Evolutionary conservation across 2,113 vertebrate species (phyloP), one percentile per base, ranked within the genome.

Genomic region (Trachemys scripta): DNA sequence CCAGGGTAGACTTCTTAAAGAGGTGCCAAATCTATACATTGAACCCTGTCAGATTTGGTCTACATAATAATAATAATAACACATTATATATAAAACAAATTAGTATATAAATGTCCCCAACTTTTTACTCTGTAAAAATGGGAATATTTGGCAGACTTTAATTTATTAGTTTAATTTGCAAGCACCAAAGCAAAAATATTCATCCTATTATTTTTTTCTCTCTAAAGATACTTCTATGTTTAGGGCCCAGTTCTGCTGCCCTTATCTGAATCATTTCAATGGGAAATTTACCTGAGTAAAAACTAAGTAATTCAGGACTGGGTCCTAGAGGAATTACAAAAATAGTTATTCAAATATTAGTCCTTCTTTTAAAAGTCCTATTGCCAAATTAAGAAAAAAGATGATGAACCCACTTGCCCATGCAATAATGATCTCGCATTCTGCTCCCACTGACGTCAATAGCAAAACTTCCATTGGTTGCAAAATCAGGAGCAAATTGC

Each of bases 41-140:
- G 89, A 51, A 51, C 65, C 7, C 1, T 24, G 31, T 45, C 76
- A 65, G 69, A 14, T 1, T 38, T 38, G 65, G 0, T 47, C 93
- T 45, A 85, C 78, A 72, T 10, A 72, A 38, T 22, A 16, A 6
- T 12, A 47, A 17, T 80, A 69, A 2, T 79, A 69, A 2, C 56
- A 24, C 42, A 45, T 14, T 47, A 47, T 27, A 13, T 14, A 78
- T 78, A 78, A 35, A 4, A 0, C 0, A 1, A 84, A 83, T 0
- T 2, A 65, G 54, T 83, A 59, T 19, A 76, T 19, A 59, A 47
- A 87, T 54, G 57, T 62, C 76, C 29, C 31, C 94, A 45, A 31
- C 84, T 29, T 8, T 25, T 75, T 6, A 56, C 84, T 29, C 27
- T 65, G 19, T 19, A 72, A 93, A 90, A 88, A 20, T 0, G 0